Conservation (phyloP, 2,113 vertebrate genomes). For the Hippolais icterina region DNA sequence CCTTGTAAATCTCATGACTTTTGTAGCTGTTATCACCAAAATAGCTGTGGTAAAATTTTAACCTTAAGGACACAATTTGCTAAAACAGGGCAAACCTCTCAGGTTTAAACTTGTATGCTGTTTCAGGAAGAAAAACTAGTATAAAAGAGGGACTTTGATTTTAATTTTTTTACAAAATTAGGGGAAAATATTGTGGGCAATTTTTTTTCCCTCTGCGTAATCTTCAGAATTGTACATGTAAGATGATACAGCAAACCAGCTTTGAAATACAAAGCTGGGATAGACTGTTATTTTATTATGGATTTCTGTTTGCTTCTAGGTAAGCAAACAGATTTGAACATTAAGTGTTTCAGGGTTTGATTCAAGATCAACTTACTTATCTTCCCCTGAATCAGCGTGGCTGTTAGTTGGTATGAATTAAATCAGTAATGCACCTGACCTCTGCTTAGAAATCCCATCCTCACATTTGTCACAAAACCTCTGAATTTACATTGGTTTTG, state of each 20-base stretch:
- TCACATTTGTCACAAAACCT: background rate
- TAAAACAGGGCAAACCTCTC: background rate
- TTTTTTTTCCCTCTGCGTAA: background rate
- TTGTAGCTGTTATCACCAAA: constrained; percentile 40
- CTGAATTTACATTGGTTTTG: background rate
- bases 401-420: background rate
- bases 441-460: background rate
- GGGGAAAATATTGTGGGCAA: background rate
- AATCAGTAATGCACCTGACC: background rate
- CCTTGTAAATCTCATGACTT: constrained; percentile 51
- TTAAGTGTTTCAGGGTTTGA: background rate
- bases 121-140: background rate
- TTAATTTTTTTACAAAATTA: background rate
- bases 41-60: constrained; percentile 46
- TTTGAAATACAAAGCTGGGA: background rate
- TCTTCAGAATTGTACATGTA: background rate
- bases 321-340: background rate
- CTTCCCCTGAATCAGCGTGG: background rate
- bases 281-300: background rate
- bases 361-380: background rate
- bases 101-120: background rate
- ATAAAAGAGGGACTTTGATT: background rate
- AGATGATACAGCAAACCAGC: background rate
- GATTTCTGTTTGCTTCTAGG: background rate
- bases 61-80: background rate